Base-by-base conservation (phyloP, 2,113 vertebrate species). In the Shinisaurus crocodilurus region DNA sequence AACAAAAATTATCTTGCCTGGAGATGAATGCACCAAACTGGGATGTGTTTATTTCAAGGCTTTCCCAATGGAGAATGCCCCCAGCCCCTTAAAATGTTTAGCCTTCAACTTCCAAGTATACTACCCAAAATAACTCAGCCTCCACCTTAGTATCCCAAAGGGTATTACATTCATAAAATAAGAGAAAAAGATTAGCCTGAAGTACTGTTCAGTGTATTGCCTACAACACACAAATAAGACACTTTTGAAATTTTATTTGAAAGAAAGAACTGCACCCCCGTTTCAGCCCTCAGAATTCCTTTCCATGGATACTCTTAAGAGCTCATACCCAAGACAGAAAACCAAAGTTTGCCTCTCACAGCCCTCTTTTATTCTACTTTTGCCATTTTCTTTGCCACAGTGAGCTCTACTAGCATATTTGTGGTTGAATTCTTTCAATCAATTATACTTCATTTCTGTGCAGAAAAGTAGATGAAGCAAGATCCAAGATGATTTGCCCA, bases 41-140 rank as follows among this genome's bases (percentile, higher is more conserved):
- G 32, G 45, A 29, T 57, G 23, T 85, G 32, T 84, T 79, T 90
- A 69, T 91, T 88, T 91, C 81, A 83, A 79, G 80, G 45, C 12
- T 54, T 77, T 45, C 70, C 81, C 72, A 54, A 15, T 54, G 6
- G 60, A 54, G 63, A 77, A 84, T 77, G 72, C n/a, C 48, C 72
- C 57, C 16, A 88, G 63, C 45, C 45, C 23, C 25, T 25, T 83
- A 76, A 88, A 85, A 85, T 34, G 10, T 87, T 82, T 63, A 87
- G 69, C 32, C 43, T 57, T 43, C 48, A 29, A 57, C 37, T 80
- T 77, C 43, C 10, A 77, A 65, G 63, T 65, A 43, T 34, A 34
- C 63, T 63, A 57, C 37, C 81, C 75, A 43, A 54, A 70, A 77
- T 45, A 84, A 69, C 27, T 83, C 70, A 60, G 37, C 63, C 29